Conservation (phyloP, 2,797 vertebrate species). For the Graptemys geographica region DNA sequence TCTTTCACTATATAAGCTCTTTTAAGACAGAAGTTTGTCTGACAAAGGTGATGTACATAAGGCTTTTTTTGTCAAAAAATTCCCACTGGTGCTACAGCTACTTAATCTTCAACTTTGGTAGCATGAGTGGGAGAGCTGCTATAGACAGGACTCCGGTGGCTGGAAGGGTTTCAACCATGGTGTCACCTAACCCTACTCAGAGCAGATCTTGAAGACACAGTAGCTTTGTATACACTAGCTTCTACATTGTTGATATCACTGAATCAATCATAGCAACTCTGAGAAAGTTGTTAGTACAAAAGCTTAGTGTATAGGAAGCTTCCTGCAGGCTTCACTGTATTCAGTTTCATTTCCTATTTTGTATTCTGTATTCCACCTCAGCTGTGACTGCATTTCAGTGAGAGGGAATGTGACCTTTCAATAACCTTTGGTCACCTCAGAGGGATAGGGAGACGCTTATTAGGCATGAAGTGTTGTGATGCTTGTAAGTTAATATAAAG, state of each 20-base stretch:
- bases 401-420: background rate
- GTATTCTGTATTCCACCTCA: background rate
- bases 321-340: background rate
- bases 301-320: background rate
- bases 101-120: background rate
- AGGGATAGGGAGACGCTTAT: background rate
- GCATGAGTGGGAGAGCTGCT: background rate
- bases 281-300: background rate
- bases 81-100: background rate
- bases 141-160: background rate
- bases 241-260: background rate
- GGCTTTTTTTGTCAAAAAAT: background rate
- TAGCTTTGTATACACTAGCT: background rate
- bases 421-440: background rate
- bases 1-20: background rate
- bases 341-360: background rate
- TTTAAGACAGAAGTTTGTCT: background rate
- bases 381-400: background rate
- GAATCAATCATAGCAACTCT: background rate
- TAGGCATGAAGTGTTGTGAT: background rate
- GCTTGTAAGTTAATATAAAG: background rate
- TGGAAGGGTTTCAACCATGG: background rate
- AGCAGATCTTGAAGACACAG: background rate
- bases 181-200: background rate
- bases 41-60: background rate